Evolutionary conservation across 2,888 invertebrate genomes (phyloP), one percentile per base, ranked within the genome.

Genomic region (Sisyra terminalis): DNA sequence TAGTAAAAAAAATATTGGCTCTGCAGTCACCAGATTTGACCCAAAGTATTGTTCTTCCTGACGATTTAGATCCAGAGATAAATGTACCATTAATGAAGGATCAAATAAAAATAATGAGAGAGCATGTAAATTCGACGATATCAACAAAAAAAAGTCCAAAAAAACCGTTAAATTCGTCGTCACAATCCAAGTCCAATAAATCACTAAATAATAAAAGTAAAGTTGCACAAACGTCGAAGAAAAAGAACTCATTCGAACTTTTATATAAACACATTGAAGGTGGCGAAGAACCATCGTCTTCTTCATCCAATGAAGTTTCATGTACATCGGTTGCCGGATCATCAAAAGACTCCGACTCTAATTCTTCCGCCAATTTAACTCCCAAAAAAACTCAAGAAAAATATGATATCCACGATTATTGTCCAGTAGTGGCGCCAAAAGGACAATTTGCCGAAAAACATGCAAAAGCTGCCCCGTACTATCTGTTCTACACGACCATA

Each of bases 401-500:
- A 30, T 46, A 48, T 18, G 55, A 49, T 46, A 54, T 60, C 53
- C 52, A 65, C 8, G 63, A 64, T 3, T 64, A 58, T 38, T 60
- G 75, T 3, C 64, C 66, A 1, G 71, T 78, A 2, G 71, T 74
- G 0, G 56, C 65, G 0, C 73, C 74, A 0, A 66, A 65, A 42
- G 73, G 73, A 29, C 63, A 70, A 39, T 79, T 83, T 72, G 70
- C 72, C 1, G 63, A 67, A 10, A 82, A 83, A 54, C 68, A 81
- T 52, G 66, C 71, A 14, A 66, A 69, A 0, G 72, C 76, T 8
- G 73, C 73, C 1, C 87, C 87, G 0, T 86, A 80, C 50, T 68
- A 81, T 53, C 63, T 83, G 49, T 87, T 88, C 58, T 75, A 82
- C 16, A 80, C 84, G 0, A 73, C 77, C 13, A 75, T 87, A 2